Evolutionary conservation across 2,888 invertebrate genomes (phyloP).

Genomic region (Electrophaes corylata): DNA sequence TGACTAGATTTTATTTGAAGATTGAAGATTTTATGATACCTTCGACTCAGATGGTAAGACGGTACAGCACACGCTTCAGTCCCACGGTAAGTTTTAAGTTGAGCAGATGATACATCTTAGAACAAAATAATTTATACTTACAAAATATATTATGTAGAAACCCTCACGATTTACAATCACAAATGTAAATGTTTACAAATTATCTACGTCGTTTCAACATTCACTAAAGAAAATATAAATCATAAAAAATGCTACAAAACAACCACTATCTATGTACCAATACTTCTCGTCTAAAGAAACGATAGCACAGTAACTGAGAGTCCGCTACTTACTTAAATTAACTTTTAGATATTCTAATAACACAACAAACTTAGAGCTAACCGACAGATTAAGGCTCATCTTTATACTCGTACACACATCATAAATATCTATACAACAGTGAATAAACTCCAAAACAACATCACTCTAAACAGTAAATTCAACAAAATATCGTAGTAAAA

Average conservation of each 20-base stretch:
- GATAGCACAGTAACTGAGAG: slow-evolving; percentile 61
- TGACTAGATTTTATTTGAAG: slow-evolving; percentile 56
- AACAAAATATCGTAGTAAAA: slow-evolving; percentile 64
- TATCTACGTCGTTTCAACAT: slow-evolving; percentile 67
- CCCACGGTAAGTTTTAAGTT: slow-evolving; percentile 77
- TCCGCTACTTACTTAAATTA: slow-evolving; percentile 56
- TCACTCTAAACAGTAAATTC: slow-evolving; percentile 71
- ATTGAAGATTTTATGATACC: slow-evolving; percentile 22
- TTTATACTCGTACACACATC: slow-evolving; percentile 67
- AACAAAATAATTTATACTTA: slow-evolving; percentile 79
- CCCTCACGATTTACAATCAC: slow-evolving; percentile 55
- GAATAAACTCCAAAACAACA: slow-evolving; percentile 74
- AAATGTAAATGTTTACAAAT: slow-evolving; percentile 73
- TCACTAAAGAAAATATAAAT: slow-evolving; percentile 58
- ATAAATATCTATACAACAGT: slow-evolving; percentile 78
- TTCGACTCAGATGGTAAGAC: slow-evolving; percentile 22
- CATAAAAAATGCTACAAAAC: slow-evolving; percentile 56
- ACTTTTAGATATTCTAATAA: slow-evolving; percentile 66
- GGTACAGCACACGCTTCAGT: slow-evolving; percentile 53
- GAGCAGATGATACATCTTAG: slow-evolving; percentile 81
- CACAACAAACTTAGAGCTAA: slow-evolving; percentile 73
- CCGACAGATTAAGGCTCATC: slow-evolving; percentile 74
- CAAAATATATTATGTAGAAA: slow-evolving; percentile 76
- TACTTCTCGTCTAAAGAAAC: slow-evolving; percentile 47
- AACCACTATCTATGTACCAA: slow-evolving; percentile 46